Percentiles rank a stretch among this genome's conserved stretches.
phyloP scores from a whole-genome alignment of 2,113 vertebrate genomes.

The Nibea coibor region DNA sequence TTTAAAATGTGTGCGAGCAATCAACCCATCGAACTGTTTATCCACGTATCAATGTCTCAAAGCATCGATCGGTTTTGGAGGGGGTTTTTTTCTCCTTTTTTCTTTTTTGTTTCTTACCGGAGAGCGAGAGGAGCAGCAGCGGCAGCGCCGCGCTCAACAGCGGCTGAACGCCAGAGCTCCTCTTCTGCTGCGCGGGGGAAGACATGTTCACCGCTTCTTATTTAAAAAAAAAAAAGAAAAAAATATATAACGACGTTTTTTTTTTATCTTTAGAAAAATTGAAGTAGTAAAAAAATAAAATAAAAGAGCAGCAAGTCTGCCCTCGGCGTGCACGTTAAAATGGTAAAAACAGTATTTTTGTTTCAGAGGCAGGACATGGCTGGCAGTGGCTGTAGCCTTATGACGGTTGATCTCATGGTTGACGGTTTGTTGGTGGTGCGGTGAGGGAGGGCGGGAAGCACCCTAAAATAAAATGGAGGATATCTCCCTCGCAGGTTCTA shows the following conservation, averaged over 20 bases:
- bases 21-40: constrained; percentile 16
- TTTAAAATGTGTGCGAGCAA: not conserved
- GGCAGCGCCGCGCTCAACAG: constrained; percentile 65
- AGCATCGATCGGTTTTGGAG: constrained; percentile 16
- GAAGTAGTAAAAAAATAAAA: not conserved
- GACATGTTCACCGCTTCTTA: constrained; percentile 61
- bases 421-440: constrained; percentile 16
- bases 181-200: constrained; percentile 58
- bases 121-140: constrained; percentile 71
- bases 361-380: constrained; percentile 78
- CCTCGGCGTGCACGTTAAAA: constrained; percentile 45
- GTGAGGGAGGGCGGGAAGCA: constrained; percentile 35
- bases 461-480: not conserved
- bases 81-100: not conserved
- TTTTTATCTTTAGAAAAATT: not conserved
- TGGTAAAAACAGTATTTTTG: constrained; percentile 49
- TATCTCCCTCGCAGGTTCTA: not conserved
- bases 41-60: constrained; percentile 19
- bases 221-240: constrained; percentile 11
- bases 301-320: constrained; percentile 4
- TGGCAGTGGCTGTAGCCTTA: constrained; percentile 83
- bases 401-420: constrained; percentile 79
- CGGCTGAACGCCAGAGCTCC: constrained; percentile 59
- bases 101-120: constrained; percentile 65
- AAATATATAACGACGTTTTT: constrained; percentile 16